Percentiles rank a stretch among this genome's conserved stretches.
These are phyloP conservation scores for Scylla paramamosain DNA, from an alignment of 1,140 invertebrate species.

Conservation along the genomic window DNA sequence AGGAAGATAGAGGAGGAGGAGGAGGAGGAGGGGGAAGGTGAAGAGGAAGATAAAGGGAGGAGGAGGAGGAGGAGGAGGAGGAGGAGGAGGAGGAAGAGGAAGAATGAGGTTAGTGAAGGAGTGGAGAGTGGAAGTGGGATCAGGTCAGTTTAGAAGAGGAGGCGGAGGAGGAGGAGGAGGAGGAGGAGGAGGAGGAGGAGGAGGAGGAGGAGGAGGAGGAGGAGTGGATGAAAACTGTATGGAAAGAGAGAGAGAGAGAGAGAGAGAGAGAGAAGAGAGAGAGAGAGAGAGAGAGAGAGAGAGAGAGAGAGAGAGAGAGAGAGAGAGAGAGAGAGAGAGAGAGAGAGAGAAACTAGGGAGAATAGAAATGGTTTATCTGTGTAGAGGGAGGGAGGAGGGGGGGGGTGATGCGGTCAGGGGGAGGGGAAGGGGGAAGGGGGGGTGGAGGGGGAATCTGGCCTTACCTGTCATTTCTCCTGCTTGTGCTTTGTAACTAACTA, in stretches of 20 bases:
- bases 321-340: constrained; percentile 13
- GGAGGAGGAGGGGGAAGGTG: no score
- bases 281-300: background rate
- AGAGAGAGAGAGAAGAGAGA: background rate
- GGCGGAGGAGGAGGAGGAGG: no score
- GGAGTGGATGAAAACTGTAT: background rate
- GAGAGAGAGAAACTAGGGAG: background rate
- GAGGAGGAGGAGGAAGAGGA: no score
- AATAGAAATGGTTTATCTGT: background rate
- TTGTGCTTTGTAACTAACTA: no score
- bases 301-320: background rate
- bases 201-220: background rate
- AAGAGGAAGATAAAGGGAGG: no score
- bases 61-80: no score
- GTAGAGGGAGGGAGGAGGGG: background rate
- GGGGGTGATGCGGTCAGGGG: background rate
- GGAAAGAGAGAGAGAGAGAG: background rate
- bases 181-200: no score
- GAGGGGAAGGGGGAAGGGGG: background rate
- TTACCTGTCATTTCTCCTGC: no score
- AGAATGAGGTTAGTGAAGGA: no score
- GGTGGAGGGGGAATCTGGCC: background rate
- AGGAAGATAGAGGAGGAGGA: background rate
- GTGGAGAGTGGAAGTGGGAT: no score
- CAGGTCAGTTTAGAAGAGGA: no score